Evolutionary conservation across 1,140 invertebrate genomes (phyloP).

Genomic region (Penaeus indicus): DNA sequence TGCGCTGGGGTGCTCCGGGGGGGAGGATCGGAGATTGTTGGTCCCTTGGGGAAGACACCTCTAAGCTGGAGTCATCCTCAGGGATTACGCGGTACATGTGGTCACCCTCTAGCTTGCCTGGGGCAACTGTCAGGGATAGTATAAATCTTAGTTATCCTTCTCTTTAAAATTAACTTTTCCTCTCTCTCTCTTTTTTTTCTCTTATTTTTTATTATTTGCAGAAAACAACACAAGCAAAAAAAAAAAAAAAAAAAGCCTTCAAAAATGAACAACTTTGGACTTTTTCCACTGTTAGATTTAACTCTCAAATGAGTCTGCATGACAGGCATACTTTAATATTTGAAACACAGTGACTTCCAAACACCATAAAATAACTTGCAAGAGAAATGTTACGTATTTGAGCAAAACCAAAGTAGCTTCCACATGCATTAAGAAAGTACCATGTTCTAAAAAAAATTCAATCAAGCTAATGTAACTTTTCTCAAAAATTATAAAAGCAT

Average conservation of each 20-base stretch:
- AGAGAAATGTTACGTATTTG: no score
- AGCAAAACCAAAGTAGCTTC: no score
- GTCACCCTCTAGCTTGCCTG: constrained; percentile 66
- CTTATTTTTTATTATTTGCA: neutral
- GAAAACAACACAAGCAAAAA: neutral
- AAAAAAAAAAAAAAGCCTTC: neutral
- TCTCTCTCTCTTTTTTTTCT: neutral
- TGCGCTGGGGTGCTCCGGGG: constrained; percentile 75
- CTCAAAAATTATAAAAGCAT: no score
- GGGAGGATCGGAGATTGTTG: constrained; percentile 77
- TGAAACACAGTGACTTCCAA: no score
- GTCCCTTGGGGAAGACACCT: constrained; percentile 78
- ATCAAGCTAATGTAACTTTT: no score
- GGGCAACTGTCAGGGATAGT: constrained; percentile 37
- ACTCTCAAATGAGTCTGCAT: no score
- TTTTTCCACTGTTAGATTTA: neutral
- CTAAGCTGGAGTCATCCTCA: constrained; percentile 79
- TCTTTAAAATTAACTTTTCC: neutral
- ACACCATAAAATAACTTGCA: no score
- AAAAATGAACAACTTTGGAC: neutral
- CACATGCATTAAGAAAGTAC: no score
- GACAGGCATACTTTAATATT: no score
- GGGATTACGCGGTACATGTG: constrained; percentile 72
- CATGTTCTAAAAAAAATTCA: no score
- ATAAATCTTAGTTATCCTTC: neutral